phyloP scores from a whole-genome alignment of 2,113 vertebrate genomes.

The Cephalopterus ornatus region DNA sequence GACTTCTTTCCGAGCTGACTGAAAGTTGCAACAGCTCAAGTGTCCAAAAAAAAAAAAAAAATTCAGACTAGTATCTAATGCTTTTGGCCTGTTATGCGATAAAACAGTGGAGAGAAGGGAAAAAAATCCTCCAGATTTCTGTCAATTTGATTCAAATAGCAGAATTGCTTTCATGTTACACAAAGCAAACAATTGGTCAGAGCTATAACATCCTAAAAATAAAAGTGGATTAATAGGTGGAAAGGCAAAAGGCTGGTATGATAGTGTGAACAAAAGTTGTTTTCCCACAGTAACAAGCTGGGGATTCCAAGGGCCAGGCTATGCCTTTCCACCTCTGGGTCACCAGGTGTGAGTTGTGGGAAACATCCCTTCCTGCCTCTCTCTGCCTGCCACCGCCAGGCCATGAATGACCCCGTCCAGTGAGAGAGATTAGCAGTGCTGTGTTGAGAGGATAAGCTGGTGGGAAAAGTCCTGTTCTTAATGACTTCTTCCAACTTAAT shows the following conservation, averaged over 20 bases:
- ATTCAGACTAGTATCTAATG: neutral
- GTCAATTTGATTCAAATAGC: neutral
- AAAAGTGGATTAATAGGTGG: neutral
- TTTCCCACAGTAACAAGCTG: neutral
- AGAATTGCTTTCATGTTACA: neutral
- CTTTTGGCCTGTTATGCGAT: neutral
- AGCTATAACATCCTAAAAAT: neutral
- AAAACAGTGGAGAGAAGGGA: neutral
- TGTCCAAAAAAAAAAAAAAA: neutral
- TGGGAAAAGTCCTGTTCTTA: neutral
- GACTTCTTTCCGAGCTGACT: neutral
- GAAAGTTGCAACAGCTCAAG: neutral
- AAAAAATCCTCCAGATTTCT: neutral
- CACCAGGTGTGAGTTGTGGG: neutral
- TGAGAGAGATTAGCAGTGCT: neutral
- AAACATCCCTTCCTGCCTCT: neutral
- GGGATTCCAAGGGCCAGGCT: neutral
- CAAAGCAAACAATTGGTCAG: neutral
- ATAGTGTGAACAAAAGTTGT: neutral
- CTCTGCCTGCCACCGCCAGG: neutral
- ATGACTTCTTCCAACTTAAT: neutral
- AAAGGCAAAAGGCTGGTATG: neutral
- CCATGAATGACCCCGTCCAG: fast-evolving
- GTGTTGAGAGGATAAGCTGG: neutral
- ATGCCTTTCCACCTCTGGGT: neutral